Base-by-base conservation (phyloP, 2,888 invertebrate species). In the Cyclophora albipunctata region DNA sequence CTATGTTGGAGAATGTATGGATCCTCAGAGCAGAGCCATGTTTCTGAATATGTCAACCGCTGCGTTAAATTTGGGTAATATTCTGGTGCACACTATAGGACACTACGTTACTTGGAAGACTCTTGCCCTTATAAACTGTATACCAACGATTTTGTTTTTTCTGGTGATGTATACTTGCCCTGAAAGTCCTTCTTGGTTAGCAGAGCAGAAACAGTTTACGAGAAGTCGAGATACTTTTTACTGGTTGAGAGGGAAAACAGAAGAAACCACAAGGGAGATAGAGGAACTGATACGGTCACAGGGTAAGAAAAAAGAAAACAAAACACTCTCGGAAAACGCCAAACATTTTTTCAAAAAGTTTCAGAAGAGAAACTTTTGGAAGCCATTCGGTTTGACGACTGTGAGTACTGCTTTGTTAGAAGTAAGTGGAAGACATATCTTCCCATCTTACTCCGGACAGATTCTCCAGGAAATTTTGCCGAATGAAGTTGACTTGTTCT, bases 161-260 rank as follows among this genome's bases (percentile, higher is more conserved):
- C 3, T 53, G 0, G 59, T 67, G 3, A 47, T 58, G 4, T 63
- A 4, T 45, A 66, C 65, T 0, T 69, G 69, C 67, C 66, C 66
- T 0, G 69, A 69, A 40, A 67, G 66, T 34, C 66, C 69, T 2
- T 54, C 65, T 0, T 69, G 67, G 65, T 47, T 69, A 5, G 53
- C 60, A 7, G 58, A 59, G 0, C 61, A 52, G 45, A 46, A 58
- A 7, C 50, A 57, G 4, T 69, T 54, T 34, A 50, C 58, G 2
- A 49, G 47, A 40, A 63, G 66, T 2, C 53, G 58, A 34, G 47
- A 41, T 34, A 44, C 56, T 0, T 88, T 91, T 34, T 76, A 80
- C 46, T 90, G 84, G 76, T 81, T 90, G 45, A 73, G 91, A 54
- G 91, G 90, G 2, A 61, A 67, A 2, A 52, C 6, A 78, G 41